phyloP scores from a whole-genome alignment of 2,113 vertebrate genomes.

The Bubo scandiacus region DNA sequence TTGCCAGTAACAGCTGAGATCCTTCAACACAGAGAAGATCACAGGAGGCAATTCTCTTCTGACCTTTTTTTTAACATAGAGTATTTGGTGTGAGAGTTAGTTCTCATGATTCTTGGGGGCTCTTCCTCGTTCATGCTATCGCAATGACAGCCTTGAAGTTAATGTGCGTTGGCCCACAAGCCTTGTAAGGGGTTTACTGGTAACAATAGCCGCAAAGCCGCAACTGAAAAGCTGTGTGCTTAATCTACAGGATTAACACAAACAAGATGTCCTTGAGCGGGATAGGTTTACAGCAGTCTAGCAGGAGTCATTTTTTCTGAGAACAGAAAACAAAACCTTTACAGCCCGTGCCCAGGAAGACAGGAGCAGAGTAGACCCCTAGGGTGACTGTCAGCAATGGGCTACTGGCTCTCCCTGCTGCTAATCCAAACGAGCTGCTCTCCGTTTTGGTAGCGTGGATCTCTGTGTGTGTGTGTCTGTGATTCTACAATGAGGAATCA shows the following conservation, averaged over 20 bases:
- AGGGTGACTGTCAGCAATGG: neutral
- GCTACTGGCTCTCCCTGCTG: neutral
- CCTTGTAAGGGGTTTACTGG: neutral
- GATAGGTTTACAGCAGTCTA: constrained; percentile 37
- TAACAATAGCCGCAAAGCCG: constrained; percentile 40
- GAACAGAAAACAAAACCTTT: constrained; percentile 4
- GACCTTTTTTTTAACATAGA: neutral
- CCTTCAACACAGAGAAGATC: neutral
- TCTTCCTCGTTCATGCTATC: neutral
- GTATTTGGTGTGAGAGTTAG: neutral
- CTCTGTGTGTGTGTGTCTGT: neutral
- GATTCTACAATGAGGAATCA: neutral
- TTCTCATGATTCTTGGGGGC: neutral
- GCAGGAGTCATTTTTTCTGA: neutral
- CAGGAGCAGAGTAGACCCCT: neutral
- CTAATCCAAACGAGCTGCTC: neutral
- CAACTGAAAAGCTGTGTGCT: constrained; percentile 13
- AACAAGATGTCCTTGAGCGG: constrained; percentile 55
- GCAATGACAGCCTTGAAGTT: neutral
- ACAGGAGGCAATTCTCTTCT: neutral
- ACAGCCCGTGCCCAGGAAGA: neutral
- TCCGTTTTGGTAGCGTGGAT: fast-evolving
- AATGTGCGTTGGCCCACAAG: neutral
- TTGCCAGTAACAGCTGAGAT: neutral
- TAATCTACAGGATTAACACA: constrained; percentile 50